Percentiles rank a stretch among this genome's conserved stretches.
Evolutionary conservation across 2,113 vertebrate genomes (phyloP).

Genomic region (Lepus europaeus): DNA sequence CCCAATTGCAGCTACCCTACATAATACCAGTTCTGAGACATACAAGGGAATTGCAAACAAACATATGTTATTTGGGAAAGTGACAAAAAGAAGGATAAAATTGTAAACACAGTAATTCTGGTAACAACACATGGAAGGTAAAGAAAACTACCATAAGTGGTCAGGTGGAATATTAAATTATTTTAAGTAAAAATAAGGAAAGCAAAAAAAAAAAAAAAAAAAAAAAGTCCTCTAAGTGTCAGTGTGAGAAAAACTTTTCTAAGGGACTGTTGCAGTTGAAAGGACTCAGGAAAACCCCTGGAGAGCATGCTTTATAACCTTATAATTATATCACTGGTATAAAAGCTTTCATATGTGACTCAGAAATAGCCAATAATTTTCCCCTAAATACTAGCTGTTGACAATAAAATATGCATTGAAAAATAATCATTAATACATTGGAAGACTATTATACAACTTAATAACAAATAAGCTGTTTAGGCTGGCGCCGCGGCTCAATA

Average conservation of each 20-base stretch:
- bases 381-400: background rate
- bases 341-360: background rate
- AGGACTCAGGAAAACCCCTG: background rate
- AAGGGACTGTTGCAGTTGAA: background rate
- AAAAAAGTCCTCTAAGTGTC: slow-evolving; percentile 13
- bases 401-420: background rate
- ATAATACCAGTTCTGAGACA: background rate
- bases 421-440: slow-evolving; percentile 4
- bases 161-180: background rate
- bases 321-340: background rate
- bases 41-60: background rate
- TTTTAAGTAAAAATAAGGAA: slow-evolving; percentile 52
- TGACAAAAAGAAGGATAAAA: background rate
- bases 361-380: background rate
- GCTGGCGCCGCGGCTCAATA: too few relatives aligned
- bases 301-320: background rate
- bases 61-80: background rate
- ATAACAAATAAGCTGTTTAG: background rate
- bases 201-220: slow-evolving; percentile 8
- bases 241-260: background rate
- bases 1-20: background rate
- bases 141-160: background rate
- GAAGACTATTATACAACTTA: background rate
- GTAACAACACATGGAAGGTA: background rate
- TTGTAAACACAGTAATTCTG: background rate